These are phyloP conservation scores for Papilio protenor DNA, from an alignment of 2,888 invertebrate species.

Conservation along the genomic window DNA sequence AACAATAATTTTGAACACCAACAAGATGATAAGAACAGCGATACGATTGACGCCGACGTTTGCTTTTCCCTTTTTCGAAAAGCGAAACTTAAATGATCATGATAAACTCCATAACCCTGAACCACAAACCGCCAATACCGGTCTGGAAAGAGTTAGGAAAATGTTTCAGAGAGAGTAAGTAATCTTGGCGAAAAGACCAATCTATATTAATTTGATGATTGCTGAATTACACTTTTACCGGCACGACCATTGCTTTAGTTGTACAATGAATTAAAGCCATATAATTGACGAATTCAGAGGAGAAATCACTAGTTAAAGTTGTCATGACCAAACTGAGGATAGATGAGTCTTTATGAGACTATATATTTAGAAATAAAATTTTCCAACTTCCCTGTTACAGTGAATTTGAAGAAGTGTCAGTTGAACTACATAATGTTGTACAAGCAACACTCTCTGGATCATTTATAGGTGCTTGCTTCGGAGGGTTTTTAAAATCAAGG, in stretches of 20 bases:
- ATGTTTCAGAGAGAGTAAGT: slow-evolving; percentile 80
- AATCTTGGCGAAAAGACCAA: background rate
- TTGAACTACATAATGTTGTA: slow-evolving; percentile 85
- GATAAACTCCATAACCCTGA: slow-evolving; percentile 52
- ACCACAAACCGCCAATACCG: slow-evolving; percentile 59
- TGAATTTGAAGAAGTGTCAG: slow-evolving; percentile 86
- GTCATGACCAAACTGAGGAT: background rate
- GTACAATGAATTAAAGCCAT: background rate
- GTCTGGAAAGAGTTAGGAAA: slow-evolving; percentile 78
- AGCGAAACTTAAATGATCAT: slow-evolving; percentile 57
- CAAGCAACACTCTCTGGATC: slow-evolving; percentile 85
- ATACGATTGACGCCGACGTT: slow-evolving; percentile 65
- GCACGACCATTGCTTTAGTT: background rate
- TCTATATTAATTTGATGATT: background rate
- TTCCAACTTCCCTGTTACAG: slow-evolving; percentile 64
- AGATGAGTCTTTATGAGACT: no score
- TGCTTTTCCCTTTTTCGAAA: slow-evolving; percentile 59
- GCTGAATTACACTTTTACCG: background rate
- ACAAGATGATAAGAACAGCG: slow-evolving; percentile 62
- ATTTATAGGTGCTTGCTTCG: slow-evolving; percentile 86
- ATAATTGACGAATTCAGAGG: background rate
- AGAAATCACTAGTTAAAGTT: background rate
- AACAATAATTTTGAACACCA: background rate
- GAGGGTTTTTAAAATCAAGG: slow-evolving; percentile 86
- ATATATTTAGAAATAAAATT: background rate